Evolutionary conservation across 2,113 vertebrate species (phyloP).

Genomic region (Varanus komodoensis): DNA sequence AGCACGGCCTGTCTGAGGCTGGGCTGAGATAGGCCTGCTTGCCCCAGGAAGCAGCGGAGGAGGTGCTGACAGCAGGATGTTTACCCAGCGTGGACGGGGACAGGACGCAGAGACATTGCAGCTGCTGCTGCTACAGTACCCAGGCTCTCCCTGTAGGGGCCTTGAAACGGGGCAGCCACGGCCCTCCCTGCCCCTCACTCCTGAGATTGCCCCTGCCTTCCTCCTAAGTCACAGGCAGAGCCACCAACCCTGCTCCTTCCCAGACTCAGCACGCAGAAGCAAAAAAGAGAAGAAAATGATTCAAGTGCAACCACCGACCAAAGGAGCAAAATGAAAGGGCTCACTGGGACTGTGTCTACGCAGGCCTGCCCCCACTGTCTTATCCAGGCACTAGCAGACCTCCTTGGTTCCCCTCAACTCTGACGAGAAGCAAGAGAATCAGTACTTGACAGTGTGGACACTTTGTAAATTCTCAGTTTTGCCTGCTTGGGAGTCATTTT

Average conservation of each 20-base stretch:
- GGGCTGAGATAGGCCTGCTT: constrained; percentile 6
- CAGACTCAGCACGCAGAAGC: not conserved
- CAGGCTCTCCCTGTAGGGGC: constrained; percentile 35
- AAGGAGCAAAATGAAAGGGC: not conserved
- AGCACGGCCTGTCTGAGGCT: constrained; percentile 25
- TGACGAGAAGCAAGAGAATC: not conserved
- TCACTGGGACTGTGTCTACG: not conserved
- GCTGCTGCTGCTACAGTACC: constrained; percentile 62
- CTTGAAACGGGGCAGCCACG: not conserved
- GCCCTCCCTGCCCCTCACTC: not conserved
- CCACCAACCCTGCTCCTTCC: not conserved
- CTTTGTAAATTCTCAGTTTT: not conserved
- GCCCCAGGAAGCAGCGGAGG: constrained; percentile 51
- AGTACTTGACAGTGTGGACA: too few species aligned
- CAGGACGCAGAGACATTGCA: constrained; percentile 41
- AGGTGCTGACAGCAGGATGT: constrained; percentile 74
- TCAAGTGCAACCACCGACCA: not conserved
- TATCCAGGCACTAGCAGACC: not conserved
- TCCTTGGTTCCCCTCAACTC: not conserved
- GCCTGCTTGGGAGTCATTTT: not conserved
- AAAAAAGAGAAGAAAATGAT: not conserved
- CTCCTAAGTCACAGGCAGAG: not conserved
- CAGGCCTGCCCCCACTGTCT: not conserved
- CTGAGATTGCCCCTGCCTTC: not conserved
- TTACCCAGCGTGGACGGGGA: constrained; percentile 64